Base-by-base conservation (phyloP, 2,888 invertebrate species). In the Leistus spinibarbis region DNA sequence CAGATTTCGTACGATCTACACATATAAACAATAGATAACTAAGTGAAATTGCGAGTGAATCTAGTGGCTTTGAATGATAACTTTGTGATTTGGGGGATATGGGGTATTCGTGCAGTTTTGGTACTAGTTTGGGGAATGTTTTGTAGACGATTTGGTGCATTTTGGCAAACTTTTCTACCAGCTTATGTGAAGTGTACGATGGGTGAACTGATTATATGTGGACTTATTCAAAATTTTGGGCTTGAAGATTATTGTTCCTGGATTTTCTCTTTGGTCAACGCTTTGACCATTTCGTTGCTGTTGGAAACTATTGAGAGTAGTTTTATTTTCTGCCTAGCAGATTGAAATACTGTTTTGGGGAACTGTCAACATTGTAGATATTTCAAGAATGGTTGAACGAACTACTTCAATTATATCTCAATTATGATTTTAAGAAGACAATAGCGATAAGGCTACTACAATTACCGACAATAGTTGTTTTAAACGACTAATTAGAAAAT, bases 351-450 rank as follows among this genome's bases (percentile, higher is more conserved):
- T n/a, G n/a, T n/a, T n/a, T n/a, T n/a, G n/a, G 40, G 40, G 13
- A 40, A 40, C 40, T 40, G 40, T 40, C 40, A 40, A 40, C 40
- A 2, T 40, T 2, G 40, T 40, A 40, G 57, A 57, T 69, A 69
- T 69, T 69, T 57, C 10, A 16, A 54, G 69, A 62, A 53, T 69
- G 60, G 69, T 40, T 69, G 69, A 69, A 69, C 62, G 69, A 69
- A 69, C 69, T 69, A 19, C 4, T 57, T 57, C 57, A 69, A 69
- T 69, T 62, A 69, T 69, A 60, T 62, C 69, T 69, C 69, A 69
- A 69, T 69, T 69, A 69, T 69, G 69, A 69, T 69, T 69, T 62
- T 69, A 62, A 17, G 69, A 62, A 62, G 40, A 62, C 69, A 69
- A 69, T 57, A 62, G 69, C 24, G 24, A 64, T 64, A 64, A 24